Percentiles rank a stretch among this genome's conserved stretches.
Evolutionary conservation across 2,888 invertebrate genomes (phyloP).

Genomic region (Tridacna gigas): DNA sequence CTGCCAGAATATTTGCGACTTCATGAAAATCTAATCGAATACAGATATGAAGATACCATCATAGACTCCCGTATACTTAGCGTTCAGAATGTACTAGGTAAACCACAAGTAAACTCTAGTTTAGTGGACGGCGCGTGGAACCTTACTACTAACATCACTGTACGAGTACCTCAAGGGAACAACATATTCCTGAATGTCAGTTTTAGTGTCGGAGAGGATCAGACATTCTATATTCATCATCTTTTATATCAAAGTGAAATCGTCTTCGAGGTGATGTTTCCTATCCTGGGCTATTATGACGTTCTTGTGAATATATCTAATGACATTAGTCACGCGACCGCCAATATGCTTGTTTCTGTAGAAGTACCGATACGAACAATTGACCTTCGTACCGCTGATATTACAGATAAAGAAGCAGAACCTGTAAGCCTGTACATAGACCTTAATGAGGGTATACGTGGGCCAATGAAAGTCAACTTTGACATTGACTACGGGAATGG

Average conservation of each 20-base stretch:
- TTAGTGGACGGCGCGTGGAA: constrained; percentile 69
- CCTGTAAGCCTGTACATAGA: constrained; percentile 73
- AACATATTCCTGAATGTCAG: constrained; percentile 74
- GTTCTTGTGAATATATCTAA: constrained; percentile 74
- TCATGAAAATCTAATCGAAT: constrained; percentile 63
- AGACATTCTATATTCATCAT: constrained; percentile 72
- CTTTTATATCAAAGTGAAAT: constrained; percentile 53
- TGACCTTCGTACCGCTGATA: constrained; percentile 63
- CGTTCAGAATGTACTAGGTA: constrained; percentile 62
- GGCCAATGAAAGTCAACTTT: constrained; percentile 73
- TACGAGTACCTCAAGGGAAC: constrained; percentile 73
- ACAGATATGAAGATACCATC: constrained; percentile 35
- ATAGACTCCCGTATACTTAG: constrained; percentile 66
- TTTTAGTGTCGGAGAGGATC: constrained; percentile 76
- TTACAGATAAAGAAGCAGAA: constrained; percentile 71
- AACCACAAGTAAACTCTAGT: constrained; percentile 64
- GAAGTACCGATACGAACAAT: constrained; percentile 79
- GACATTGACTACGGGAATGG: constrained; percentile 79
- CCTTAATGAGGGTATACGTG: constrained; percentile 72
- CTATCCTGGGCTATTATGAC: constrained; percentile 74
- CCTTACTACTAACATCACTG: constrained; percentile 71
- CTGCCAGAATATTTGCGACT: constrained; percentile 36
- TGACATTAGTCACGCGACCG: constrained; percentile 71
- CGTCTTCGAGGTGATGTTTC: constrained; percentile 68
- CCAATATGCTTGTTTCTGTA: constrained; percentile 74